Evolutionary conservation across 92 coral and sea anemone species (phyloP), one percentile per base, ranked within the genome.

Genomic region (Zoanthus sociatus): DNA sequence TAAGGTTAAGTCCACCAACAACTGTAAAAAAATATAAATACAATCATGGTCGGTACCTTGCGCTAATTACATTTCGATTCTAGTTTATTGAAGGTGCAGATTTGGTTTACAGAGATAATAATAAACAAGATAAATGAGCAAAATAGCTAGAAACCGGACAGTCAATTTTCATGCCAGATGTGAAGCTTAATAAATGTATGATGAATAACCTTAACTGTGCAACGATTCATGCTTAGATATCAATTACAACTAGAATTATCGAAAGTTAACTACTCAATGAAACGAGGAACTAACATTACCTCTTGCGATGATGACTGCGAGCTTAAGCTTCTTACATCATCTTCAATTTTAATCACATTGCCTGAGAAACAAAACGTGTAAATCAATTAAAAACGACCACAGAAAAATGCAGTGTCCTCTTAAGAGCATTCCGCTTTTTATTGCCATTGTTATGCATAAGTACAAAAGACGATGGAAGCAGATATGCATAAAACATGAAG

Each of bases 401-500:
- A 69, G 73, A 69, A 69, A 69, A 69, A 31, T 69, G 73, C 46
- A 69, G 73, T 69, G 47, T 69, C 73, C 73, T 69, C 73, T 69
- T 69, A 69, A 69, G 73, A 69, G 73, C 73, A 69, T 69, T 69
- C 47, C 73, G 73, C 73, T 69, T 69, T 69, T 69, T 44, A 69
- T 69, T 32, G 73, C 31, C 73, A 69, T 69, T 69, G 73, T 69
- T 69, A 69, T 30, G 73, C 73, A 69, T 69, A 31, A 69, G 73
- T 69, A 69, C 73, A 69, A 69, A 69, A 69, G 73, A 69, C 45
- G 73, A 69, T 69, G 44, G 73, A 69, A 69, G 73, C 73, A 69
- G 73, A 69, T 69, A 69, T 69, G 73, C 73, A 69, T 69, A 69
- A 69, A 69, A 69, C 73, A 69, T 69, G 73, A 69, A 69, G 73